phyloP scores from a whole-genome alignment of 1,140 invertebrate genomes.

The Cephus cinctus region DNA sequence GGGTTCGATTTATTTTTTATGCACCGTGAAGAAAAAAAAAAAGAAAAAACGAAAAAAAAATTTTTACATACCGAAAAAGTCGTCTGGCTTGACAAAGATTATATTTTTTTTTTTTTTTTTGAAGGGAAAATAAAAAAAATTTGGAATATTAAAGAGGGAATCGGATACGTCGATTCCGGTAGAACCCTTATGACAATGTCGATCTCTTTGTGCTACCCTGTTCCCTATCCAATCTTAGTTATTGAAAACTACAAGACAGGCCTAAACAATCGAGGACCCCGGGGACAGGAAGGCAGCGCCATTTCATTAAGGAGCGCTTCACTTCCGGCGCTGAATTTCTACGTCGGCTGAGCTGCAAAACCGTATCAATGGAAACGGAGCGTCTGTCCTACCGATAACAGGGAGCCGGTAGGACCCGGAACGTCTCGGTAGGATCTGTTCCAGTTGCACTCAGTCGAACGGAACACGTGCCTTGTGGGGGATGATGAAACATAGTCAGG shows the following conservation, averaged over 20 bases:
- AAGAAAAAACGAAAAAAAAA: background rate
- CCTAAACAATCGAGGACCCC: slow-evolving; percentile 34
- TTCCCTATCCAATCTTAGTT: slow-evolving; percentile 36
- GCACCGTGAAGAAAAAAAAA: slow-evolving; percentile 7
- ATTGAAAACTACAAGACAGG: slow-evolving; percentile 29
- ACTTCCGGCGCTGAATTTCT: no score
- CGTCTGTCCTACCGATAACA: no score
- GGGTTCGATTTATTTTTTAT: background rate
- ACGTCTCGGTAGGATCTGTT: no score
- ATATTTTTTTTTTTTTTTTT: background rate
- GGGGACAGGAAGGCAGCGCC: slow-evolving; percentile 21
- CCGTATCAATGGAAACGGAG: no score
- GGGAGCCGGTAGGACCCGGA: background rate
- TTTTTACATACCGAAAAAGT: slow-evolving; percentile 11
- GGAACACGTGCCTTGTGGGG: no score
- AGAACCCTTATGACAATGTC: slow-evolving; percentile 7
- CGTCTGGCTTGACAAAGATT: background rate
- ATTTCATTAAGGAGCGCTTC: slow-evolving; percentile 37
- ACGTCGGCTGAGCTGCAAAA: no score
- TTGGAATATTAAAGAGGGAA: background rate
- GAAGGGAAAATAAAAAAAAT: background rate
- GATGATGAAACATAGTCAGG: no score
- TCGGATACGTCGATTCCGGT: no score
- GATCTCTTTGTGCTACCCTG: slow-evolving; percentile 20
- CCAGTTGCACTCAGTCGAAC: no score